A percentile compares a stretch with the other conserved stretches of the same genome.
Conservation (phyloP, 2,113 vertebrate genomes). For the Pavo muticus region DNA sequence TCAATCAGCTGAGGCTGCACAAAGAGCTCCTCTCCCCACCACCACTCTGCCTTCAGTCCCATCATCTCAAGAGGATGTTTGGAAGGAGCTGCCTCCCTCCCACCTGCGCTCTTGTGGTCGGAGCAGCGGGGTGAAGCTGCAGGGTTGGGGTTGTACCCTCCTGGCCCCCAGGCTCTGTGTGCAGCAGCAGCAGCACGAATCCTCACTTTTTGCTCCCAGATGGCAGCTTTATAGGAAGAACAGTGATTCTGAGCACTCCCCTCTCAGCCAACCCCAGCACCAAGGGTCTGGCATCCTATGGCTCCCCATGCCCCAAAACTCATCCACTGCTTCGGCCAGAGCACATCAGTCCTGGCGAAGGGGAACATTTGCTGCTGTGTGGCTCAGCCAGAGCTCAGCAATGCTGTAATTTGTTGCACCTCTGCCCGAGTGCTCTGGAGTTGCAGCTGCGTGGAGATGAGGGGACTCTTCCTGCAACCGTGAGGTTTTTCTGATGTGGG, state of each 20-base stretch:
- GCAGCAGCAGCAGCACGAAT: neutral
- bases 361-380: no score
- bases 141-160: neutral
- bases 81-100: neutral
- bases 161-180: neutral
- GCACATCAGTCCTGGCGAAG: no score
- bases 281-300: neutral
- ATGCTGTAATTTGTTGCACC: no score
- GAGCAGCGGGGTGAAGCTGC: accelerated
- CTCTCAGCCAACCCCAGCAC: neutral
- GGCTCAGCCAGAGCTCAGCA: neutral
- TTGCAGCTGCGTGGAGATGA: neutral
- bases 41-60: neutral
- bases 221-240: neutral
- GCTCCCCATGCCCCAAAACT: neutral
- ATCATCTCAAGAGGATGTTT: neutral
- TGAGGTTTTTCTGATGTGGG: neutral
- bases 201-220: neutral
- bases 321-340: no score
- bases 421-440: neutral
- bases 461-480: neutral
- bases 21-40: neutral
- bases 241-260: accelerated
- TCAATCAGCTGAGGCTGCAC: neutral
- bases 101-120: accelerated